A percentile compares a stretch with the other conserved stretches of the same genome.
These are phyloP conservation scores for Choreutis nemorana DNA, from an alignment of 2,888 invertebrate genomes.

Conservation along the genomic window DNA sequence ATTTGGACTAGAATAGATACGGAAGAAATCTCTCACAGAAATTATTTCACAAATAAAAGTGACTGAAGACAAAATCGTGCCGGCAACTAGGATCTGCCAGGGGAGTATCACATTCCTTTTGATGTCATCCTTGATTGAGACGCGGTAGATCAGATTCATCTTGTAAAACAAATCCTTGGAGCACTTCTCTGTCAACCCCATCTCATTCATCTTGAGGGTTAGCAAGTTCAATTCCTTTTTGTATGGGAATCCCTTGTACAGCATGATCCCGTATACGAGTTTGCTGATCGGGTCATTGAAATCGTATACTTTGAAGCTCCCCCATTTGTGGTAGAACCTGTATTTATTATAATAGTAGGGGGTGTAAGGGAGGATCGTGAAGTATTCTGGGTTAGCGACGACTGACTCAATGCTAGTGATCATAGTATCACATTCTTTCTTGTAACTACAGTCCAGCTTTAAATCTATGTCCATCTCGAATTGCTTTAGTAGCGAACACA, in stretches of 20 bases:
- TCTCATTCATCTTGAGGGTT: slow-evolving; percentile 24
- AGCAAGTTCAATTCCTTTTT: slow-evolving; percentile 3
- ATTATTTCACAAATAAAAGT: too few relatives aligned
- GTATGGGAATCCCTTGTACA: slow-evolving; percentile 13
- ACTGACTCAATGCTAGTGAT: slow-evolving; percentile 22
- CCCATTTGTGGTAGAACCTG: slow-evolving; percentile 20
- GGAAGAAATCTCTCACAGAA: too few relatives aligned
- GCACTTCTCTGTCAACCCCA: slow-evolving; percentile 19
- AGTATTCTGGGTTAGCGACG: slow-evolving; percentile 18
- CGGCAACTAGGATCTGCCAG: background rate
- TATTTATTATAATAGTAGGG: slow-evolving; percentile 21
- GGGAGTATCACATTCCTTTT: background rate
- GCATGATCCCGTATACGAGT: slow-evolving; percentile 8
- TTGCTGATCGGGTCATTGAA: slow-evolving; percentile 12
- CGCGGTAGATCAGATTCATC: too few relatives aligned
- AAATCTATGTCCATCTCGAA: background rate
- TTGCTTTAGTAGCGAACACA: too few relatives aligned
- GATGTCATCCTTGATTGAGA: too few relatives aligned
- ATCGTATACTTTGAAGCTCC: slow-evolving; percentile 13
- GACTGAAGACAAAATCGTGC: too few relatives aligned
- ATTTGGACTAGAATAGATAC: too few relatives aligned
- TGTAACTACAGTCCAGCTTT: too few relatives aligned
- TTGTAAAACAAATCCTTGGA: slow-evolving; percentile 14
- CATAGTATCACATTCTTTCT: slow-evolving; percentile 9
- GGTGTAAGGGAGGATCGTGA: slow-evolving; percentile 19